Evolutionary conservation across 2,888 invertebrate species (phyloP).

Genomic region (Thymelicus sylvestris): DNA sequence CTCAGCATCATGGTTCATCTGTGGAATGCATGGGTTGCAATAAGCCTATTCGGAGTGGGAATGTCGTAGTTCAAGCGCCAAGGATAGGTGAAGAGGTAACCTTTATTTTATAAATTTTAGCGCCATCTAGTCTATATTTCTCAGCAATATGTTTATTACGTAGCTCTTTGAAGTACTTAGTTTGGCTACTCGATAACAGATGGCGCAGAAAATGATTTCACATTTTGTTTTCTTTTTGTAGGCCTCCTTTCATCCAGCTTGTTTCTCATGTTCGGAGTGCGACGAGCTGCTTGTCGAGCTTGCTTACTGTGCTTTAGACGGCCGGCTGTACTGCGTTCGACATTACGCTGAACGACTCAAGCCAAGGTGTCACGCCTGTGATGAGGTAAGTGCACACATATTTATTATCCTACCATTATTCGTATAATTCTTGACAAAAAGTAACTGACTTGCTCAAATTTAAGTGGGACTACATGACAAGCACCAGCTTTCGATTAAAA

Average conservation of each 20-base stretch:
- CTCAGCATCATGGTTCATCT: constrained; percentile 84
- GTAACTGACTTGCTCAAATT: too few relatives aligned
- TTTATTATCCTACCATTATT: neutral
- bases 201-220: constrained; percentile 43
- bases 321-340: constrained; percentile 94
- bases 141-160: too few relatives aligned
- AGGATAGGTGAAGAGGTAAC: constrained; percentile 89
- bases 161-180: neutral
- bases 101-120: constrained; percentile 14
- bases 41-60: constrained; percentile 90
- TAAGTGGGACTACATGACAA: too few relatives aligned
- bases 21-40: constrained; percentile 93
- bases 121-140: constrained; percentile 46
- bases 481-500: too few relatives aligned
- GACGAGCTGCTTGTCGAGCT: constrained; percentile 97
- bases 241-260: constrained; percentile 95
- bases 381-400: constrained; percentile 94
- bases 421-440: too few relatives aligned
- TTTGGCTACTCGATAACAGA: constrained; percentile 50
- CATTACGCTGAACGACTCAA: constrained; percentile 98
- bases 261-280: constrained; percentile 95
- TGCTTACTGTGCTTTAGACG: constrained; percentile 96
- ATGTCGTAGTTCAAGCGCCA: constrained; percentile 93
- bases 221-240: constrained; percentile 46
- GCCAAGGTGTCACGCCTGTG: constrained; percentile 98